These are phyloP conservation scores for Alentia gelatinosa DNA, from an alignment of 2,888 invertebrate species.

Conservation along the genomic window DNA sequence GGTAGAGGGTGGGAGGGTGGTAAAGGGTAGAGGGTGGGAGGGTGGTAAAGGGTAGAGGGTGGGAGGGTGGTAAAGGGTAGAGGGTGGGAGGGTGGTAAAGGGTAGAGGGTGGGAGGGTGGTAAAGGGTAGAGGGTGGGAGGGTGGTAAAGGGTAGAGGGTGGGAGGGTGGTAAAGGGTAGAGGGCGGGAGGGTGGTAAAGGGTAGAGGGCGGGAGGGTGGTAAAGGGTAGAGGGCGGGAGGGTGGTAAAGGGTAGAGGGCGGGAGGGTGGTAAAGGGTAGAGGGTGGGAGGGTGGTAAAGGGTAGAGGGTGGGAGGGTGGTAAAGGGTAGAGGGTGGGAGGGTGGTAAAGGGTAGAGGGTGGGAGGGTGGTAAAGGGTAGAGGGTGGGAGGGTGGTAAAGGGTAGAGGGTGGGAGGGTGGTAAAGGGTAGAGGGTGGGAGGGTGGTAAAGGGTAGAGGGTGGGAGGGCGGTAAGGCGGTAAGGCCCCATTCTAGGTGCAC, in stretches of 20 bases:
- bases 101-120: background rate
- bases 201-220: background rate
- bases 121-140: background rate
- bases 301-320: background rate
- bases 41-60: background rate
- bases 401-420: background rate
- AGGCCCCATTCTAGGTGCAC: no score
- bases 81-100: background rate
- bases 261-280: background rate
- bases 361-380: background rate
- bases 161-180: background rate
- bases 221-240: background rate
- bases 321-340: background rate
- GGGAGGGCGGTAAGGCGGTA: background rate
- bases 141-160: background rate
- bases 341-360: background rate
- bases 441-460: background rate
- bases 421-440: background rate
- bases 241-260: background rate
- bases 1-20: background rate
- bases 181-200: background rate
- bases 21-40: background rate
- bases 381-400: background rate
- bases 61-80: background rate
- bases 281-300: background rate